Conservation (phyloP, 1,140 invertebrate genomes). For the Orius insidiosus region DNA sequence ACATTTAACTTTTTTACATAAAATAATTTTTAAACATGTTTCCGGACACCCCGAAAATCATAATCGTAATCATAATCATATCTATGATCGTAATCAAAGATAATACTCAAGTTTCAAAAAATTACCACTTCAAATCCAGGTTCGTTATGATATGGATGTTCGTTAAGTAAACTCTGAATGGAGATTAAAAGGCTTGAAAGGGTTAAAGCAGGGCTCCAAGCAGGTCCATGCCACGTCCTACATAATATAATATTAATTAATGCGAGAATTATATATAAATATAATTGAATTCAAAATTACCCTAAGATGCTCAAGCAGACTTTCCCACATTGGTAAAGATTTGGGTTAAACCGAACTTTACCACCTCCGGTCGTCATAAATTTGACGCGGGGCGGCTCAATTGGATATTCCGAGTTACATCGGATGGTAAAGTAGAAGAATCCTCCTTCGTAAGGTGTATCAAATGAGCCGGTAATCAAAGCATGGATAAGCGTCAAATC, state of each 20-base stretch:
- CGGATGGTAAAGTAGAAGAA: slow-evolving; percentile 41
- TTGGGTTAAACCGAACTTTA: slow-evolving; percentile 42
- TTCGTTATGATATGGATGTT: slow-evolving; percentile 45
- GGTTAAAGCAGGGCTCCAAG: slow-evolving; percentile 39
- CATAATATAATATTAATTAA: slow-evolving; percentile 17
- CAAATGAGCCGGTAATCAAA: slow-evolving; percentile 41
- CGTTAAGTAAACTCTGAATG: slow-evolving; percentile 39
- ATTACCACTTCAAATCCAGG: slow-evolving; percentile 30
- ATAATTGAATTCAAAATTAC: slow-evolving; percentile 27
- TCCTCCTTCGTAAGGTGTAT: slow-evolving; percentile 48
- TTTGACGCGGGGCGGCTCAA: slow-evolving; percentile 36
- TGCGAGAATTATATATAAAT: slow-evolving; percentile 7
- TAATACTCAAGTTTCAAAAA: background rate
- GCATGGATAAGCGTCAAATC: slow-evolving; percentile 38
- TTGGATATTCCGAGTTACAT: slow-evolving; percentile 36
- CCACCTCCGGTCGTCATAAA: slow-evolving; percentile 42
- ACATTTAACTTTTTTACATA: no score
- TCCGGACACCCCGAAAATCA: no score
- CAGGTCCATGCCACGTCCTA: slow-evolving; percentile 40
- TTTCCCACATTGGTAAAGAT: slow-evolving; percentile 43
- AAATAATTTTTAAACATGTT: no score
- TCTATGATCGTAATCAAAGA: background rate
- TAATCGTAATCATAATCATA: background rate
- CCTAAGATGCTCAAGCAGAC: slow-evolving; percentile 45
- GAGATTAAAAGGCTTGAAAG: slow-evolving; percentile 37